Base-by-base conservation (phyloP, 37 sponge, comb jelly and placozoan species). In the Cliona cf. orientalis region DNA sequence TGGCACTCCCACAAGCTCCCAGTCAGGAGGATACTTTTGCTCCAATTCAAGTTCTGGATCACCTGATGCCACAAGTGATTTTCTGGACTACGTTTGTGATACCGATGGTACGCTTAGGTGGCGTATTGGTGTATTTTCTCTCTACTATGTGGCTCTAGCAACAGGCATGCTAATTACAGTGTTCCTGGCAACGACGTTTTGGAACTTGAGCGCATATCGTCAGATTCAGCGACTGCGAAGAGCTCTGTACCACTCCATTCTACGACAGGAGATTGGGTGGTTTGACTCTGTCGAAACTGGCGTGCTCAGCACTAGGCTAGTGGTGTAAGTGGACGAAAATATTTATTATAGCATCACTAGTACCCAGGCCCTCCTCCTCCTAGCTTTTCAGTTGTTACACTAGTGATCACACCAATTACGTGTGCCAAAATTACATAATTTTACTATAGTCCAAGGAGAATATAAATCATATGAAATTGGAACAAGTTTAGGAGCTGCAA, bases 241-340 rank as follows among this genome's bases (percentile, higher is more conserved):
- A 35, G 83, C 80, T 17, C 91, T 93, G 85, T 98, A 93, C 83
- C 66, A 70, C 37, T 75, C 91, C 59, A 80, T 95, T 26, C 72
- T 98, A 61, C 67, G 85, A 14, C 99, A 98, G 76, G 96, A 95
- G 64, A 91, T 95, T 29, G 92, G 89, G 12, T 98, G 99, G 99
- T 98, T 96, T 66, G 99, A 98, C 55, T 72, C 75, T 33, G 83
- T 72, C 55, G 79, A 84, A n/a, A 59, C 86, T 2, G 86, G 79
- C 46, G 74, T 88, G 37, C 77, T 98, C n/a, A 88, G 73, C 81
- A 95, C 94, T 29, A 76, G 96, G 23, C 69, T 98, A 42, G 71
- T 92, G 42, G 92, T 88, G 96, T 91, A 55, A 83, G 87, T 86
- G n/a, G n/a, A n/a, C n/a, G n/a, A n/a, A n/a, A n/a, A n/a, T n/a